Evolutionary conservation across 2,888 invertebrate species (phyloP).

Genomic region (Neria commutata): DNA sequence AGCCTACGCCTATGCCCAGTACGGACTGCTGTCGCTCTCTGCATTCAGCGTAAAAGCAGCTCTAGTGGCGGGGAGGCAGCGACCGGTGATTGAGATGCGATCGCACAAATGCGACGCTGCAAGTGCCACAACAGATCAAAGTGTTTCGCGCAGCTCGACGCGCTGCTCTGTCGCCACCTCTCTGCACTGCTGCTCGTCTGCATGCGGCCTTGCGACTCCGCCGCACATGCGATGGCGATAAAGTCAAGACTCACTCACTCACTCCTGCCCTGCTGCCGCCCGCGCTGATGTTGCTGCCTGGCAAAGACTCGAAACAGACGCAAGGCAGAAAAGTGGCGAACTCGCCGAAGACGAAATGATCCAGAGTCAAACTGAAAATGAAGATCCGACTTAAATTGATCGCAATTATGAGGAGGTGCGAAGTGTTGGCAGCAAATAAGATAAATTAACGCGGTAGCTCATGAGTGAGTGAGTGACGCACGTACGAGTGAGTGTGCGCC

Average conservation of each 20-base stretch:
- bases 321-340: too few relatives aligned
- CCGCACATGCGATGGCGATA: too few relatives aligned
- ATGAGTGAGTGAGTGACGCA: too few relatives aligned
- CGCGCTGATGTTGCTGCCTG: not conserved
- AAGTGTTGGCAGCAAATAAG: constrained; percentile 12
- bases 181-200: not conserved
- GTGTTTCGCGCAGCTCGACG: not conserved
- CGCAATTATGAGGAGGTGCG: constrained; percentile 23
- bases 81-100: not conserved
- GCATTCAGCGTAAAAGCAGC: too few relatives aligned
- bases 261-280: too few relatives aligned
- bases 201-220: too few relatives aligned
- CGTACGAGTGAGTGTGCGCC: not conserved
- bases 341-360: not conserved
- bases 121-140: not conserved
- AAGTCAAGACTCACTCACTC: too few relatives aligned
- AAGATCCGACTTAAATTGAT: constrained; percentile 23
- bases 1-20: too few relatives aligned
- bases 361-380: constrained; percentile 3
- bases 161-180: not conserved
- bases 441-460: constrained; percentile 16
- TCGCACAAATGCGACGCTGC: not conserved
- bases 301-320: too few relatives aligned
- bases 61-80: too few relatives aligned
- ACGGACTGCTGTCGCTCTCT: too few relatives aligned